phyloP scores from a whole-genome alignment of 2,113 vertebrate genomes.

The Falco punctatus region DNA sequence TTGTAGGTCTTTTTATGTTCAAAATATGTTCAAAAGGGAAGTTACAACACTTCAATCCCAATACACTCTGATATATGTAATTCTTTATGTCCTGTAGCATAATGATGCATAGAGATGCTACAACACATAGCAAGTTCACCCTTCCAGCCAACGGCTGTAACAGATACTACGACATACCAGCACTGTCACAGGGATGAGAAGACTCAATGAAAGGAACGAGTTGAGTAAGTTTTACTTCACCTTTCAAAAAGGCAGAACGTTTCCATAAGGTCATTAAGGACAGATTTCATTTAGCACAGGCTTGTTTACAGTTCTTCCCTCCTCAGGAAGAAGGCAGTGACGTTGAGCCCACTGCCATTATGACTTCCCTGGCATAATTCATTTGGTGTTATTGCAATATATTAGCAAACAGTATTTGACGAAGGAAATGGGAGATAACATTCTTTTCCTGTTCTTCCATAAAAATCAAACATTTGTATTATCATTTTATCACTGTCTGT shows the following conservation, averaged over 20 bases:
- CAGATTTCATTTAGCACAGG: neutral
- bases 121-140: accelerated
- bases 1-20: neutral
- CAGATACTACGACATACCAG: neutral
- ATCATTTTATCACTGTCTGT: neutral
- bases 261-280: neutral
- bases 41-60: neutral
- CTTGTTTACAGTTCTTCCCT: neutral
- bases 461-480: neutral
- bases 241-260: neutral
- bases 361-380: neutral
- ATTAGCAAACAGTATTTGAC: neutral
- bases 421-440: neutral
- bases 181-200: neutral
- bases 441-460: neutral
- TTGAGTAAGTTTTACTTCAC: neutral
- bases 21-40: neutral
- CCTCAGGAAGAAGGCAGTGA: neutral
- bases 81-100: neutral
- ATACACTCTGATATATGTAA: neutral
- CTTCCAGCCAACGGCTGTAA: neutral
- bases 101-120: neutral
- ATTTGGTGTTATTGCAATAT: neutral
- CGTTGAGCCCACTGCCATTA: neutral
- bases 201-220: neutral